Conservation (phyloP, 2,113 vertebrate genomes). For the Delphinapterus leucas region DNA sequence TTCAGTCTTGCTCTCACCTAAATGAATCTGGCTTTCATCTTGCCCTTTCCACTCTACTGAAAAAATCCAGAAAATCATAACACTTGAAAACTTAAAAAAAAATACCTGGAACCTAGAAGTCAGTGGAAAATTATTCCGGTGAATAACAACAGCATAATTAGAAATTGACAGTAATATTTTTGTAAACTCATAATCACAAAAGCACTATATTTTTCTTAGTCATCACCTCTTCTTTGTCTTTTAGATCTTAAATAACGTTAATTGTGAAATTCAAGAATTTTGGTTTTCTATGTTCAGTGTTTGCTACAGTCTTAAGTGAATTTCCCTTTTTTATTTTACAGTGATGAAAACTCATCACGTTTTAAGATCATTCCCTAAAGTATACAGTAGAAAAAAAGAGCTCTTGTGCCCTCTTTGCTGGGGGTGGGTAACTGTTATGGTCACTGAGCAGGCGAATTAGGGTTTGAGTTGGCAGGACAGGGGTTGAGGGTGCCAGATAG, state of each 20-base stretch:
- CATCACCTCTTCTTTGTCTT: not conserved
- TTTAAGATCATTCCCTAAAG: not conserved
- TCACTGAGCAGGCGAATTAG: not conserved
- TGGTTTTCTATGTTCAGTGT: not conserved
- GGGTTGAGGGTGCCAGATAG: not conserved
- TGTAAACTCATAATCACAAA: not conserved
- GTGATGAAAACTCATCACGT: not conserved
- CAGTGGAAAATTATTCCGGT: not conserved
- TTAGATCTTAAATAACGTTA: not conserved
- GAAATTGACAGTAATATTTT: not conserved
- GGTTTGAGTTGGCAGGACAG: not conserved
- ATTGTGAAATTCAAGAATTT: constrained; percentile 9
- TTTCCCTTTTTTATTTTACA: not conserved
- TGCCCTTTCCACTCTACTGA: not conserved
- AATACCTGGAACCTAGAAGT: not conserved
- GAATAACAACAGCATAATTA: not conserved
- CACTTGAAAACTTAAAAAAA: not conserved
- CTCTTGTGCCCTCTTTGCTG: not conserved
- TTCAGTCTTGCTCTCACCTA: not conserved
- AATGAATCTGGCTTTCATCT: not conserved
- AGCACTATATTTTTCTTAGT: not conserved
- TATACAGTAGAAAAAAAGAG: not conserved
- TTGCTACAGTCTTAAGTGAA: not conserved
- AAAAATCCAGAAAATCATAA: not conserved
- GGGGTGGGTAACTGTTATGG: not conserved